These are phyloP conservation scores for Protomyctophum bolini DNA, from an alignment of 2,113 vertebrate species.

Conservation along the genomic window DNA sequence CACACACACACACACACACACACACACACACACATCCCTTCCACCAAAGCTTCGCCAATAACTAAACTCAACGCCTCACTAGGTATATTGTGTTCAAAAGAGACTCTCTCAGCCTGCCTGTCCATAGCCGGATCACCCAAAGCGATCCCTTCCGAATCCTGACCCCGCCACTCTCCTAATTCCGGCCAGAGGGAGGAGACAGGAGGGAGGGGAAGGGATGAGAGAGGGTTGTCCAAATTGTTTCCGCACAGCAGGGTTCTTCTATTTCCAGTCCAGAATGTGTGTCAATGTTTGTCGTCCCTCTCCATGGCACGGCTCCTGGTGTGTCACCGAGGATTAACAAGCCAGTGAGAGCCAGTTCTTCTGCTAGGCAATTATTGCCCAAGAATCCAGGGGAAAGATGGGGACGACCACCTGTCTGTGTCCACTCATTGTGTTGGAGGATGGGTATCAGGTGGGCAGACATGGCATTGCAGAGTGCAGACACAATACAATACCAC, in stretches of 20 bases:
- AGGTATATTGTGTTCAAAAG: conserved; percentile 40
- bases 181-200: background rate
- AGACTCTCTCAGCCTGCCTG: conserved; percentile 38
- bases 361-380: background rate
- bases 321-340: background rate
- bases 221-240: conserved; percentile 7
- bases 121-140: conserved; percentile 33
- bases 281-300: conserved; percentile 12
- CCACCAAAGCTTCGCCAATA: conserved; percentile 7
- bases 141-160: conserved; percentile 17
- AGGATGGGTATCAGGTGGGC: background rate
- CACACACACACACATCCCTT: conserved; percentile 12
- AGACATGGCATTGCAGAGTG: conserved; percentile 4
- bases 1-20: conserved; percentile 7
- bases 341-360: background rate
- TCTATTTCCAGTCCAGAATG: conserved; percentile 29
- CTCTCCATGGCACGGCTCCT: background rate
- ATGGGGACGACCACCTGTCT: background rate
- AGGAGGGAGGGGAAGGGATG: background rate
- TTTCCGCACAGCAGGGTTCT: conserved; percentile 13
- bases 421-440: background rate
- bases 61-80: conserved; percentile 11
- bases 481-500: conserved; percentile 14
- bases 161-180: conserved; percentile 23
- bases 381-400: background rate